Conservation (phyloP, 2,113 vertebrate genomes). For the Pelmatolapia mariae region DNA sequence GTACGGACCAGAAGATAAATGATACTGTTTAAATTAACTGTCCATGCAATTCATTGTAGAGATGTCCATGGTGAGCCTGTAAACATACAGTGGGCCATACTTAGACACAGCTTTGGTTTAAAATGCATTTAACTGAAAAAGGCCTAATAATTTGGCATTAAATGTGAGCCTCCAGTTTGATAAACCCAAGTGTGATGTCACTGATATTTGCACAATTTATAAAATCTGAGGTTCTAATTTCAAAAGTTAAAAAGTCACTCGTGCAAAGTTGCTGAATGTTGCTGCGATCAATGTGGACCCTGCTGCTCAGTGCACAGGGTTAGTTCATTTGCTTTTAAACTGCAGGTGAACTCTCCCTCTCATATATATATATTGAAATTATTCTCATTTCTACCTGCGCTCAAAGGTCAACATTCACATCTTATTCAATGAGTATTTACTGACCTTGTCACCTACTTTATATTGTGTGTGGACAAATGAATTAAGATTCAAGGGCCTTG, state of each 20-base stretch:
- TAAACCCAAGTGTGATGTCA: background rate
- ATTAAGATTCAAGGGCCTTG: slow-evolving; percentile 87
- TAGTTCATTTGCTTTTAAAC: background rate
- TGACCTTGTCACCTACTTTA: slow-evolving; percentile 79
- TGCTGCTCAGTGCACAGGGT: background rate
- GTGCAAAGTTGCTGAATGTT: background rate
- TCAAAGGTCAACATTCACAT: slow-evolving; percentile 74
- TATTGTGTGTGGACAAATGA: slow-evolving; percentile 79
- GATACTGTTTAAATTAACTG: background rate
- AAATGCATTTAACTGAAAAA: background rate
- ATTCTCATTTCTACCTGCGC: slow-evolving; percentile 51
- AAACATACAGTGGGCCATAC: background rate
- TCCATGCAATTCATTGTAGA: background rate
- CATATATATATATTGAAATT: slow-evolving; percentile 39
- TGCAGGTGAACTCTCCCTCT: slow-evolving; percentile 8
- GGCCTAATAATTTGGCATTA: background rate
- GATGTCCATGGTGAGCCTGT: background rate
- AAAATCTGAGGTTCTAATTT: background rate
- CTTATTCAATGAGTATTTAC: slow-evolving; percentile 72
- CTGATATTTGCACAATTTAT: background rate
- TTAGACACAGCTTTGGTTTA: background rate
- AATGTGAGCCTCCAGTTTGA: background rate
- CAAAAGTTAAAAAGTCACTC: background rate
- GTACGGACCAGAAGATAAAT: background rate
- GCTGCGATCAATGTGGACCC: background rate